Evolutionary conservation across 2,888 invertebrate species (phyloP).

Genomic region (Acanthococcus lagerstroemiae): DNA sequence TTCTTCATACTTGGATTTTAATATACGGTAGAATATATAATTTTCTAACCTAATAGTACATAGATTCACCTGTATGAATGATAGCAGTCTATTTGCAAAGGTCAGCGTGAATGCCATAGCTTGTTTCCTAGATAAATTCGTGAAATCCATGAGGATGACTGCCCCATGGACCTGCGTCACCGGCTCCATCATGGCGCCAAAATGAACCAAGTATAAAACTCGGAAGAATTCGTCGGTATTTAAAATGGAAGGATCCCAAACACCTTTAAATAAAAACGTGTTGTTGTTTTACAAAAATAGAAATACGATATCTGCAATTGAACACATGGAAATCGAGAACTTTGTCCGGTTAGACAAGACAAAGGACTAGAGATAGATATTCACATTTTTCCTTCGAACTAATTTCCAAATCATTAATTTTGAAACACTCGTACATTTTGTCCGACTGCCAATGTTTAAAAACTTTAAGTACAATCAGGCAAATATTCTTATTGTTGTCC

Average conservation of each 20-base stretch:
- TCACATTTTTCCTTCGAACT: not conserved
- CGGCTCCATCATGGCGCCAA: constrained; percentile 63
- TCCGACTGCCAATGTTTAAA: too few relatives aligned
- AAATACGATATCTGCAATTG: too few relatives aligned
- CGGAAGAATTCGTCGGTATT: constrained; percentile 65
- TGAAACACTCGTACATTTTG: too few relatives aligned
- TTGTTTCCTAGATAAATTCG: constrained; percentile 61
- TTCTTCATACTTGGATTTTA: too few relatives aligned
- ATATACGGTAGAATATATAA: too few relatives aligned
- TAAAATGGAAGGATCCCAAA: constrained; percentile 67
- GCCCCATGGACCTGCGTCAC: constrained; percentile 64
- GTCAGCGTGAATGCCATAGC: constrained; percentile 58
- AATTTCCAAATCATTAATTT: not conserved
- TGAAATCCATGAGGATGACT: constrained; percentile 74
- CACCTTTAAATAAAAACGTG: constrained; percentile 42
- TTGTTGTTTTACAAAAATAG: not conserved
- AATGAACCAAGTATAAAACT: constrained; percentile 68
- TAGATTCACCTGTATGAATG: constrained; percentile 70
- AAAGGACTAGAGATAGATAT: not conserved
- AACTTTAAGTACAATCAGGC: too few relatives aligned
- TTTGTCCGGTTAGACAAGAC: not conserved
- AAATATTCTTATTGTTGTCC: too few relatives aligned
- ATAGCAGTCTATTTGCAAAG: constrained; percentile 64
- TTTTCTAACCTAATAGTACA: too few relatives aligned
- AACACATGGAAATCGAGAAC: not conserved